These are phyloP conservation scores for Lithobates sylvaticus DNA, from an alignment of 2,797 vertebrate genomes.

Conservation along the genomic window DNA sequence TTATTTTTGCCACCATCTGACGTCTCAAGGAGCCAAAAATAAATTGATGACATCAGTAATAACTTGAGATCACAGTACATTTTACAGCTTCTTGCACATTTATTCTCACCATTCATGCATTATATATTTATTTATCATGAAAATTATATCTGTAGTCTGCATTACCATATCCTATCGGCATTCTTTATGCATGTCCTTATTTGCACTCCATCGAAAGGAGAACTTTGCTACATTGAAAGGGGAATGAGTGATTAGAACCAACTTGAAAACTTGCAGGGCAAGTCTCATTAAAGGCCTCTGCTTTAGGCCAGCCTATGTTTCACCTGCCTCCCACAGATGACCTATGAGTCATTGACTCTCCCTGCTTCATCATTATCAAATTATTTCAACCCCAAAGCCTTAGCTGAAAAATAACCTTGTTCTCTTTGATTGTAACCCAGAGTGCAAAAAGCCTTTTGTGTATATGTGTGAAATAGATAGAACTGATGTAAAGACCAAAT, in stretches of 20 bases:
- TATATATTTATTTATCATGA: slow-evolving; percentile 3
- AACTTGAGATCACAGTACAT: not conserved
- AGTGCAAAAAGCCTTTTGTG: slow-evolving; percentile 27
- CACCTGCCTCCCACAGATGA: slow-evolving; percentile 83
- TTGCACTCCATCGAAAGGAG: slow-evolving; percentile 32
- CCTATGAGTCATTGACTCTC: slow-evolving; percentile 83
- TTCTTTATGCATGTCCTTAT: slow-evolving; percentile 43
- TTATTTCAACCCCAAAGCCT: slow-evolving; percentile 78
- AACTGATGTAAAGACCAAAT: slow-evolving; percentile 27
- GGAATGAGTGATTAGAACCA: slow-evolving; percentile 72
- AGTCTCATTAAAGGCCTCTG: slow-evolving; percentile 75
- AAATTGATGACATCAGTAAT: not conserved
- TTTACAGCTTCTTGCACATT: not conserved
- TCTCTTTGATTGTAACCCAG: slow-evolving; percentile 18
- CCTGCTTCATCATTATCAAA: slow-evolving; percentile 81
- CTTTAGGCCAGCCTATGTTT: slow-evolving; percentile 77
- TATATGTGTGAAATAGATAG: slow-evolving; percentile 9
- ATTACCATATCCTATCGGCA: slow-evolving; percentile 2
- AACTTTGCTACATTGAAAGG: slow-evolving; percentile 62
- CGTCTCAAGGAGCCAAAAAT: not conserved
- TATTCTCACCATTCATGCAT: not conserved
- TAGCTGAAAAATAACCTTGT: slow-evolving; percentile 68
- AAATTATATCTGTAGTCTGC: not conserved
- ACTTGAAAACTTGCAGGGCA: slow-evolving; percentile 70
- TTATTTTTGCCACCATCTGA: not conserved